Percentiles rank a stretch among this genome's conserved stretches.
phyloP scores from a whole-genome alignment of 2,888 invertebrate genomes.

The Heliconius aoede region DNA sequence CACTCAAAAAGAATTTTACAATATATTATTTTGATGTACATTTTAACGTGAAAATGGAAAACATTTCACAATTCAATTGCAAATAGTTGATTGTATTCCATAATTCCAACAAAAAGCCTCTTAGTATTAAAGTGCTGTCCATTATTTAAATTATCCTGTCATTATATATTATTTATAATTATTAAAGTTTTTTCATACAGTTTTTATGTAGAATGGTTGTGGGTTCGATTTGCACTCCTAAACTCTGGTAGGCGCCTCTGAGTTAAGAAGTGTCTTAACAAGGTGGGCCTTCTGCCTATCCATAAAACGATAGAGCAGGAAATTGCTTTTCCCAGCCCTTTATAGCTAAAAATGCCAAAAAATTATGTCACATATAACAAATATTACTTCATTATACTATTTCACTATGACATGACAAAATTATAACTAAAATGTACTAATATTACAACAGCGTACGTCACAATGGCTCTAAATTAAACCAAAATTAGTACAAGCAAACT shows the following conservation, averaged over 20 bases:
- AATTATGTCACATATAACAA: too few relatives aligned
- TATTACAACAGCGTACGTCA: too few relatives aligned
- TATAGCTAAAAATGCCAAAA: too few relatives aligned
- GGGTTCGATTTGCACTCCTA: too few relatives aligned
- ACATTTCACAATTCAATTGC: not conserved
- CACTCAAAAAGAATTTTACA: too few relatives aligned
- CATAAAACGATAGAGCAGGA: too few relatives aligned
- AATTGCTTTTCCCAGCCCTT: too few relatives aligned
- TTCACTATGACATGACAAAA: not conserved
- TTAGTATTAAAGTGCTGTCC: not conserved
- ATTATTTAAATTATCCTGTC: not conserved
- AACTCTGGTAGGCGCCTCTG: too few relatives aligned
- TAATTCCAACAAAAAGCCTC: not conserved
- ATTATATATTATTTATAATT: not conserved
- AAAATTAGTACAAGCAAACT: conserved; percentile 27
- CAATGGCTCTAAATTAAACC: conserved; percentile 17
- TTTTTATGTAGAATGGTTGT: too few relatives aligned
- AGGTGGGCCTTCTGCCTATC: too few relatives aligned
- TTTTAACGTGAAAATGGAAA: conserved; percentile 1
- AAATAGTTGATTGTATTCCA: not conserved
- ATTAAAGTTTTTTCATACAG: not conserved
- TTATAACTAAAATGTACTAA: not conserved
- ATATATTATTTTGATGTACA: not conserved
- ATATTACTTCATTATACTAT: not conserved
- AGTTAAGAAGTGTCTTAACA: too few relatives aligned